phyloP scores from a whole-genome alignment of 2,888 invertebrate genomes.

The Xestia ashworthii region DNA sequence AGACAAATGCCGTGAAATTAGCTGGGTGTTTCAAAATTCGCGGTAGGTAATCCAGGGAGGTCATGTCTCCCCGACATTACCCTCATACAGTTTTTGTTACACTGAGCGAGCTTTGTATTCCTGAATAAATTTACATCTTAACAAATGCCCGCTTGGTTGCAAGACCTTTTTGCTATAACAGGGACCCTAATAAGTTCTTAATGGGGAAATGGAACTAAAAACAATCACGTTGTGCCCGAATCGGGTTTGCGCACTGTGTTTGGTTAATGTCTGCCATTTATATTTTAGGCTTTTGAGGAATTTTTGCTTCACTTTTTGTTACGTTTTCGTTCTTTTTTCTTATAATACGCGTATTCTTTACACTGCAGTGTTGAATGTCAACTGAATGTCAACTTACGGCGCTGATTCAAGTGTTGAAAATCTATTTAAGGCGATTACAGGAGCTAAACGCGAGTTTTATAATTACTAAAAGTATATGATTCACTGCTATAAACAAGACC shows the following conservation, averaged over 20 bases:
- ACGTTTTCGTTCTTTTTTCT: background rate
- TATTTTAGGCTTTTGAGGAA: slow-evolving; percentile 16
- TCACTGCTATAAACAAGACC: too few relatives aligned
- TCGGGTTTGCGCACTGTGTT: slow-evolving; percentile 65
- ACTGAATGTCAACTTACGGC: background rate
- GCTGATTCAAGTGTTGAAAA: background rate
- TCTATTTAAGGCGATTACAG: too few relatives aligned
- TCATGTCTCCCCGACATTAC: slow-evolving; percentile 80
- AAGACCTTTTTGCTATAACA: slow-evolving; percentile 80
- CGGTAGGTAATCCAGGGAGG: slow-evolving; percentile 78
- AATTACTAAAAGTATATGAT: too few relatives aligned
- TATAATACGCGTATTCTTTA: background rate
- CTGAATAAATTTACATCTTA: slow-evolving; percentile 88
- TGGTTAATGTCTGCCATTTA: slow-evolving; percentile 59
- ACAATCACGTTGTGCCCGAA: slow-evolving; percentile 68
- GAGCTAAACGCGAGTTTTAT: too few relatives aligned
- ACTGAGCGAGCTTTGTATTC: slow-evolving; percentile 79
- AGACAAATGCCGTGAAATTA: slow-evolving; percentile 77
- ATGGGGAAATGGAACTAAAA: slow-evolving; percentile 80
- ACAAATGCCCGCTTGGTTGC: slow-evolving; percentile 80
- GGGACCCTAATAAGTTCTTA: slow-evolving; percentile 81
- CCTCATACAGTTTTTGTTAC: slow-evolving; percentile 83
- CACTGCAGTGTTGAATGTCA: background rate
- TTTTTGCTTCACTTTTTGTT: slow-evolving; percentile 1
- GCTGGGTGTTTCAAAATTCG: slow-evolving; percentile 76